Evolutionary conservation across 2,113 vertebrate species (phyloP), one percentile per base, ranked within the genome.

Genomic region (Heterochromis multidens): DNA sequence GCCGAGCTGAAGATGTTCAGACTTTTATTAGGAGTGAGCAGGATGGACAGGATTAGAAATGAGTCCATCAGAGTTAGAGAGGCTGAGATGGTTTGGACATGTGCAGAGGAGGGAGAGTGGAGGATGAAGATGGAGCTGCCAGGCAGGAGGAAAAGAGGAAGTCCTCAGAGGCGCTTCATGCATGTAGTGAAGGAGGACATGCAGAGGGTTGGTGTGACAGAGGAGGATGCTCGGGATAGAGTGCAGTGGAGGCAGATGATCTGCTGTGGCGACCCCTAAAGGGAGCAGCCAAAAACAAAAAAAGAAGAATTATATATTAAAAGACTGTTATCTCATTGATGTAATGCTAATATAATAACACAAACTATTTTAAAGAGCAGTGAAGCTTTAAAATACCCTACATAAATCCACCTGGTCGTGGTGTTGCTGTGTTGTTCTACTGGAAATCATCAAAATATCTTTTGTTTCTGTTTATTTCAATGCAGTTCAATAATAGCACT

Each of bases 221-320:
- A 46, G 37, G 5, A 27, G 3, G 3, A 0, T 70, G 37, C 14
- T 6, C 43, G 63, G 0, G 14, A 2, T 27, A 65, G 0, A 35
- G 62, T 65, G 62, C 21, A 65, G 40, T 65, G 21, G 35, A 65
- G 0, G 12, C 62, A 1, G 62, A n/a, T 65, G 62, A 65, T 65
- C 21, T 23, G 4, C 1, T 65, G 40, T 65, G 62, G 1, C 62
- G 40, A 40, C 35, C 4, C 35, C 23, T 25, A 40, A 65, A 40
- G 33, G 62, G 62, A 65, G 62, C 0, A 40, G 62, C 35, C 16
- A 12, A 21, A 35, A 21, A n/a, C n/a, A 1, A 0, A 0, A 3
- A 65, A 65, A 40, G 62, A 65, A 65, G n/a, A 65, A 65, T 25
- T 65, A 65, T 65, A 65, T n/a, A 70, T 46, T 37, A 46, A 70